phyloP scores from a whole-genome alignment of 2,888 invertebrate genomes.

The Diadromus collaris region DNA sequence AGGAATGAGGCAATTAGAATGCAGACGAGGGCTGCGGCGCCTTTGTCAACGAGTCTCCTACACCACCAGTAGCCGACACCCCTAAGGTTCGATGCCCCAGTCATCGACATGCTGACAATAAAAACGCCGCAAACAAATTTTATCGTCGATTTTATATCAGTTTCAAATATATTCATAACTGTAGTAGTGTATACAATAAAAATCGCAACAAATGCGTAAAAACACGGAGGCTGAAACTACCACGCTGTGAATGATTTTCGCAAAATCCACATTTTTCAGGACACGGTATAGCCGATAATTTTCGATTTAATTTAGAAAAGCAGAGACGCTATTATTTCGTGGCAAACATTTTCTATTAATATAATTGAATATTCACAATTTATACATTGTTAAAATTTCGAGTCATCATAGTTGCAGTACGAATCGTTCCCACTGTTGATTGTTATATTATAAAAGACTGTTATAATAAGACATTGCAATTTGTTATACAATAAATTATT shows the following conservation, averaged over 20 bases:
- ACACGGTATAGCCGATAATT: neutral
- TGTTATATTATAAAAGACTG: no score
- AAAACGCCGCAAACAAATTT: neutral
- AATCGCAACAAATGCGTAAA: neutral
- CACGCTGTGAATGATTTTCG: no score
- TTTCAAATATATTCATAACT: neutral
- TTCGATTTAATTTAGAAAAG: neutral
- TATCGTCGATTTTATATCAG: neutral
- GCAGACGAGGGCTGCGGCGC: conserved; percentile 72
- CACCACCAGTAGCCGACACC: neutral
- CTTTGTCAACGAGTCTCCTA: conserved; percentile 30
- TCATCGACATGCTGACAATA: neutral
- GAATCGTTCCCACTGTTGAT: neutral
- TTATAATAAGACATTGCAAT: no score
- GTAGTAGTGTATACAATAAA: neutral
- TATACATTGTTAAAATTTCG: neutral
- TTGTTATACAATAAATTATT: neutral
- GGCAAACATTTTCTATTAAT: neutral
- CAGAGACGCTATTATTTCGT: neutral
- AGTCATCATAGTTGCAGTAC: neutral
- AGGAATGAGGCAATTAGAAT: conserved; percentile 79
- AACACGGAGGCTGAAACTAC: no score
- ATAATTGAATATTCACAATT: neutral
- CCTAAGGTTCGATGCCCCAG: neutral
- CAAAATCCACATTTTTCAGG: no score